Evolutionary conservation across 2,113 vertebrate species (phyloP), one percentile per base, ranked within the genome.

Genomic region (Hyaena hyaena): DNA sequence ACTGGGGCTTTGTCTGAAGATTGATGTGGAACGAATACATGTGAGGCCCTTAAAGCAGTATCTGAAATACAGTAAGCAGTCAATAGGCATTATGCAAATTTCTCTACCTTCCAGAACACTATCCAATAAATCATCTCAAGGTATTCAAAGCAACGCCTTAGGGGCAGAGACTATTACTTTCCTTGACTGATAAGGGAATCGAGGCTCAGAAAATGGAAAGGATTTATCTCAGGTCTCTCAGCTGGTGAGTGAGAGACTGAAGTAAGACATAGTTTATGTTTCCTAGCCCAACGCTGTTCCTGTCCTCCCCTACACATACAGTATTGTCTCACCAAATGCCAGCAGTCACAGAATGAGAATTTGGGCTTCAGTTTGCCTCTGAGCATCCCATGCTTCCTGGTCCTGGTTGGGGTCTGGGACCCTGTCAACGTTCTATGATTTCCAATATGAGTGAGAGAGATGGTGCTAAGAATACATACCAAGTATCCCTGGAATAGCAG

Each of bases 51-150:
- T 81, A 88, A 31, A 66, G n/a, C 35, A 58, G 1, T 58, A 43
- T 48, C 61, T 82, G 24, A 95, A 86, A 82, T 81, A 82, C 23
- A 48, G 5, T 53, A 76, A 96, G 26, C 10, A 73, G 15, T 84
- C 53, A 71, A 24, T 68, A 94, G 28, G 15, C 61, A 88, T 91
- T 73, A 61, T 79, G 55, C 14, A 81, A 43, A 55, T 81, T 33
- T 71, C 21, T 89, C 16, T 88, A 74, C 24, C 94, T 97, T 84
- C 35, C 19, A 92, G n/a, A 95, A 87, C 39, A 45, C 33, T 83
- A 71, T 81, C n/a, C 33, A 80, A 39, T 10, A 80, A 50, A 66
- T 85, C 77, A 63, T 81, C 19, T 91, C 5, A 21, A 35, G 55
- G 50, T 91, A 93, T 79, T 93, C 69, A 95, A 71, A 96, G 55